phyloP scores from a whole-genome alignment of 2,797 vertebrate species.

The Phataginus tetradactyla region DNA sequence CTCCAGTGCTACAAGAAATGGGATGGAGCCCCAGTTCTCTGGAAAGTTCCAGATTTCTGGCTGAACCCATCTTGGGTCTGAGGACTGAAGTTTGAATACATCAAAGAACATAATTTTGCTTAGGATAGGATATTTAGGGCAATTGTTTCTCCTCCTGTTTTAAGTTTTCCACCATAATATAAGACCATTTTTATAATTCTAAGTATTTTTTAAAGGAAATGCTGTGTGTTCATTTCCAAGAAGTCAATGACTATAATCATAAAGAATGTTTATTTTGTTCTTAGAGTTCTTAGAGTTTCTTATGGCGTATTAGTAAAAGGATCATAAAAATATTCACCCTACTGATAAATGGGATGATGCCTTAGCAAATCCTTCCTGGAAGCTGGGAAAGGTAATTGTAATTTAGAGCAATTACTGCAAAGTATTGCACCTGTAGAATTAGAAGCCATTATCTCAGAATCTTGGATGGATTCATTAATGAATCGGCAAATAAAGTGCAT shows the following conservation, averaged over 20 bases:
- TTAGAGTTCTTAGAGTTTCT: neutral
- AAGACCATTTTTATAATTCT: neutral
- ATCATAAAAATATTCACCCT: neutral
- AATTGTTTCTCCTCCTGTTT: neutral
- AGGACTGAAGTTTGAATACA: neutral
- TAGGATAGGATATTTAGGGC: neutral
- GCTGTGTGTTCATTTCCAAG: neutral
- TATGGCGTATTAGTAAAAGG: neutral
- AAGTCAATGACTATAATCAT: neutral
- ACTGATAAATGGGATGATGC: slow-evolving; percentile 48
- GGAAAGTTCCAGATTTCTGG: neutral
- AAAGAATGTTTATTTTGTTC: neutral
- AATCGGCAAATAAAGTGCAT: slow-evolving; percentile 70
- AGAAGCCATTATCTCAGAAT: slow-evolving; percentile 70
- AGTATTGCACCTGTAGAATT: slow-evolving; percentile 67
- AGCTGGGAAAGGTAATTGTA: slow-evolving; percentile 59
- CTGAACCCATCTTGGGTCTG: neutral
- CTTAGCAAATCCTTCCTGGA: slow-evolving; percentile 60
- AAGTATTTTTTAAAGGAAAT: slow-evolving; percentile 26
- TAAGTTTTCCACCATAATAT: neutral
- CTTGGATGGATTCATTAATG: slow-evolving; percentile 74
- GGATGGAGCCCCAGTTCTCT: neutral
- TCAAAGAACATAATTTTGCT: neutral
- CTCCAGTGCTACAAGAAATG: neutral
- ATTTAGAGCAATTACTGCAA: slow-evolving; percentile 65